Conservation (phyloP, 2,113 vertebrate species). For the Atlantisia rogersi region DNA sequence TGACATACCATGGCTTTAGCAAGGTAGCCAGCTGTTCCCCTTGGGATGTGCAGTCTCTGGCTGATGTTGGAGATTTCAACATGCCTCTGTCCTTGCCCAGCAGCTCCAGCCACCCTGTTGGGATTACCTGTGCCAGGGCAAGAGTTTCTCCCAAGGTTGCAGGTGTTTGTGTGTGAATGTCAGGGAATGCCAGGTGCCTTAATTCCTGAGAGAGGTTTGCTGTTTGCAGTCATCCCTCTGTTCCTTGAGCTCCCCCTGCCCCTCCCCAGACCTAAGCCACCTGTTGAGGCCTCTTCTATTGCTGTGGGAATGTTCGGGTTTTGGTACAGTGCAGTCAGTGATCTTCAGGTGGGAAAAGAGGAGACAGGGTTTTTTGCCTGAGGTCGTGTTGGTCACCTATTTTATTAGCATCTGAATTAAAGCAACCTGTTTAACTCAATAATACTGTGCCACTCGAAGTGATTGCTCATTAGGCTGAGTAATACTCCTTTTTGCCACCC, state of each 20-base stretch:
- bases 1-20: background rate
- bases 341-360: background rate
- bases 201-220: fast-evolving
- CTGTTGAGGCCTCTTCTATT: background rate
- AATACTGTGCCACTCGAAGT: background rate
- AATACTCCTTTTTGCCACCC: background rate
- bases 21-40: background rate
- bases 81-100: background rate
- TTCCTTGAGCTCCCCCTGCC: background rate
- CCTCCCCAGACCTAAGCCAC: too few species aligned
- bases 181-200: background rate
- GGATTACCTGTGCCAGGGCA: background rate
- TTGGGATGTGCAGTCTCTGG: background rate
- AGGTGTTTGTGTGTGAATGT: background rate
- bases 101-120: background rate
- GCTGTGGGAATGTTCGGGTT: fast-evolving
- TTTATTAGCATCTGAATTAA: background rate
- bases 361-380: background rate
- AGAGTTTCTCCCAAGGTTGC: background rate
- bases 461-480: background rate
- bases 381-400: background rate
- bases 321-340: background rate
- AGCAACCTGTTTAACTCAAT: background rate
- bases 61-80: background rate
- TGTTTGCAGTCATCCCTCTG: too few species aligned